phyloP scores from a whole-genome alignment of 2,113 vertebrate species.

The Heliornis fulica region DNA sequence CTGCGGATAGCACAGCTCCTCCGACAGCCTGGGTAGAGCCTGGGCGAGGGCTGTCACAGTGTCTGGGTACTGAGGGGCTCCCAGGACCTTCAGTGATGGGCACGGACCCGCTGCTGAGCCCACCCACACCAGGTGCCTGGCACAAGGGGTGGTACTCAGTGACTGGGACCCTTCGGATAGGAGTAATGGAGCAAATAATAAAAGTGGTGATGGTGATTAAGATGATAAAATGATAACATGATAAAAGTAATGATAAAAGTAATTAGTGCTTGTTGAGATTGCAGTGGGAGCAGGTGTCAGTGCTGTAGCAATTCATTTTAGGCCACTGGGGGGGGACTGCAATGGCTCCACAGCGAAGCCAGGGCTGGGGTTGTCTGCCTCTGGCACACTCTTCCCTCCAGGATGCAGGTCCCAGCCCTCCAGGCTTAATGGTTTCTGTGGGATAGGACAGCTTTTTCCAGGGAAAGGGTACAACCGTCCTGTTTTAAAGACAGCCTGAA shows the following conservation, averaged over 20 bases:
- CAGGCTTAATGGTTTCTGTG: background rate
- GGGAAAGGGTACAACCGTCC: background rate
- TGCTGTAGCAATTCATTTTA: background rate
- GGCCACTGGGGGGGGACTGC: background rate
- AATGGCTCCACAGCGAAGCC: background rate
- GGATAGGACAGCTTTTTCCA: background rate
- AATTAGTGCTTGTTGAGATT: constrained; percentile 1
- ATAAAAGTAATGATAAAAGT: background rate
- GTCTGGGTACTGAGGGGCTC: rapidly evolving
- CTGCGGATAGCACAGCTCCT: background rate
- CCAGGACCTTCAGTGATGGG: rapidly evolving
- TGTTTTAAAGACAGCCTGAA: background rate
- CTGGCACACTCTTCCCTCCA: background rate
- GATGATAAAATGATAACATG: background rate
- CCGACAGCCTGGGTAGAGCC: rapidly evolving
- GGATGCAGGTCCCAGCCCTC: background rate
- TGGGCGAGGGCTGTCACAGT: too few relatives aligned
- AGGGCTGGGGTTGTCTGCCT: background rate
- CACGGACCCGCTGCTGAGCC: background rate
- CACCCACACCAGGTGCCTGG: background rate
- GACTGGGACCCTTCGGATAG: background rate
- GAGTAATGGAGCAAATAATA: background rate
- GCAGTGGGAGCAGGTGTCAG: background rate
- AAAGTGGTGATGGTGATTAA: background rate
- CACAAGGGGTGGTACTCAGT: background rate